Base-by-base conservation (phyloP, 30 jellyfish, hydroid and myxozoan species). In the Chrysaora quinquecirrha region DNA sequence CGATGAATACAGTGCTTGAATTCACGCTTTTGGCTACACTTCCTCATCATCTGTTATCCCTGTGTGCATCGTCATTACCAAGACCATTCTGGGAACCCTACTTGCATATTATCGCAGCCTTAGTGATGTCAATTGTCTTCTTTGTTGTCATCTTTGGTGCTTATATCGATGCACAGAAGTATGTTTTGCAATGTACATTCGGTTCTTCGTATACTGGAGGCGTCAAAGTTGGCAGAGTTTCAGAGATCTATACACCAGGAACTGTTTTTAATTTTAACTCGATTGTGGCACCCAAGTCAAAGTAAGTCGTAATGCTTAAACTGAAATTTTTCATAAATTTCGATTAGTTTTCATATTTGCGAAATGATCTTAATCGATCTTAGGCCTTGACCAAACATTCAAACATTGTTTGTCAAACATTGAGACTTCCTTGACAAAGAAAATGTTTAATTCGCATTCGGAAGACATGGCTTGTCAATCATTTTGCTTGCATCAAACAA, bases 41-140 rank as follows among this genome's bases (percentile, higher is more conserved):
- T 11, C 99, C 99, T 4, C 99, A 87, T 76, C 97, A 95, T 63
- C 74, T 95, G 85, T 90, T 95, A 73, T 87, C 97, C 24, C 87
- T 95, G 61, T 95, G 99, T 62, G 97, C 99, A 11, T 75, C 95
- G 22, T 96, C 97, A 0, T 64, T 95, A 29, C 99, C 97, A 4
- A 74, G 97, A 24, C 99, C 99, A 0, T 86, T 78, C 76, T 95
- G 97, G 99, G 99, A 95, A 61, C 99, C 99, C 12, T 95, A 95
- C 70, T 56, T 95, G 21, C 99, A 95, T 69, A 75, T 95, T 30
- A 83, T 85, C 28, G 96, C 97, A 12, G 97, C 99, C 6, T 50
- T 95, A 1, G 95, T 80, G 48, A 95, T 95, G 99, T 81, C 99
- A 0, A 58, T 82, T 9, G 95, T 87, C 29, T 95, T 95, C 78